A percentile compares a stretch with the other conserved stretches of the same genome.
phyloP scores from a whole-genome alignment of 2,888 invertebrate genomes.

The Pogonocherus hispidulus region DNA sequence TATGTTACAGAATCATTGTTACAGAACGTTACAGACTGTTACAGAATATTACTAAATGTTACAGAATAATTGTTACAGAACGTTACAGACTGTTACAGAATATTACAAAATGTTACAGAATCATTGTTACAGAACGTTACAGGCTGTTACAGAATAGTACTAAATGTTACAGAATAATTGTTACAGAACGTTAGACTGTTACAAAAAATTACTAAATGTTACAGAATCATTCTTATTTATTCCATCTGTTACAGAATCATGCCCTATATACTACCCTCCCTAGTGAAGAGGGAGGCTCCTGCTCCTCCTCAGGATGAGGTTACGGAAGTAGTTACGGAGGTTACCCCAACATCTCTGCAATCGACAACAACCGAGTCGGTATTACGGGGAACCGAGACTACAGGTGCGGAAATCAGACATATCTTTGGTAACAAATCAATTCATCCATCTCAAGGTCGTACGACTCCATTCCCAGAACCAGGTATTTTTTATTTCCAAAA shows the following conservation, averaged over 20 bases:
- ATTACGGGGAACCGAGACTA: slow-evolving; percentile 8
- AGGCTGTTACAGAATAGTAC: no score
- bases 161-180: no score
- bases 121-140: no score
- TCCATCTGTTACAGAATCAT: slow-evolving; percentile 39
- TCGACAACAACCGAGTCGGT: background rate
- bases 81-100: no score
- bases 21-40: no score
- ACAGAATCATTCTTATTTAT: background rate
- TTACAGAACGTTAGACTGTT: no score
- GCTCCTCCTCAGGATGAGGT: background rate
- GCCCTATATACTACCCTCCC: slow-evolving; percentile 32
- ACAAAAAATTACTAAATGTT: no score
- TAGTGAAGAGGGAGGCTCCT: slow-evolving; percentile 23
- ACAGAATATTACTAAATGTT: no score
- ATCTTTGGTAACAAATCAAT: slow-evolving; percentile 57
- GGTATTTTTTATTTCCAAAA: slow-evolving; percentile 44
- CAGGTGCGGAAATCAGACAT: slow-evolving; percentile 46
- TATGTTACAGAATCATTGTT: no score
- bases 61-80: no score
- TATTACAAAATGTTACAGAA: no score
- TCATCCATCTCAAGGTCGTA: slow-evolving; percentile 57
- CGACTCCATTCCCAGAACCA: slow-evolving; percentile 54
- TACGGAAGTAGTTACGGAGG: background rate
- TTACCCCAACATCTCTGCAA: background rate